phyloP scores from a whole-genome alignment of 2,888 invertebrate genomes.

The Tubiluchus corallicola region DNA sequence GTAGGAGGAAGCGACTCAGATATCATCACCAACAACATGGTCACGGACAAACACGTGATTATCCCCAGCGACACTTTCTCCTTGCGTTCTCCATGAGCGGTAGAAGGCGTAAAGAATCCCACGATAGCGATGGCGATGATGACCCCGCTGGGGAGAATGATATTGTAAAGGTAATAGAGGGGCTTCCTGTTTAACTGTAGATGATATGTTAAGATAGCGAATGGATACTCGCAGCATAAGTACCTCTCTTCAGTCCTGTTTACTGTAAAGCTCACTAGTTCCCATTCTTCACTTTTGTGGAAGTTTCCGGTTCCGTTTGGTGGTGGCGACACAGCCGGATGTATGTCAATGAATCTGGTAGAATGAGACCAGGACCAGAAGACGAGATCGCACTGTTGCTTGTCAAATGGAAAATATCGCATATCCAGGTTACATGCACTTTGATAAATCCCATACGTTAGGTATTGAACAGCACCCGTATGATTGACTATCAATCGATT shows the following conservation, averaged over 20 bases:
- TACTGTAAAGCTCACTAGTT: constrained; percentile 14
- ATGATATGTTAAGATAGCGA: constrained; percentile 15
- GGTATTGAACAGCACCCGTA: constrained; percentile 5
- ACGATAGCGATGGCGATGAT: constrained; percentile 23
- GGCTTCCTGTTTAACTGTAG: constrained; percentile 17
- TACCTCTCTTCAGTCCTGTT: constrained; percentile 14
- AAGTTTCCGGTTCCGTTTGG: constrained; percentile 12
- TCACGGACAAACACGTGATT: constrained; percentile 25
- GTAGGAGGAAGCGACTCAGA: constrained; percentile 23
- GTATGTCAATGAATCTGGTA: constrained; percentile 7
- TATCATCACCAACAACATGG: constrained; percentile 22
- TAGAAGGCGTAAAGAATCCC: constrained; percentile 27
- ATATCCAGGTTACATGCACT: constrained; percentile 12
- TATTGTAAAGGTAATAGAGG: constrained; percentile 24
- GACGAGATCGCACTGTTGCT: constrained; percentile 10
- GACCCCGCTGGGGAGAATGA: constrained; percentile 23
- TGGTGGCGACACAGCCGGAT: background rate
- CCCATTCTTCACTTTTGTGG: constrained; percentile 22
- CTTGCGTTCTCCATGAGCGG: constrained; percentile 21
- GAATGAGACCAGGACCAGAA: constrained; percentile 11
- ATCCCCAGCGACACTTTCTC: constrained; percentile 21
- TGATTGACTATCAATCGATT: background rate
- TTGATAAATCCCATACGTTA: constrained; percentile 12
- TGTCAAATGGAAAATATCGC: constrained; percentile 12
- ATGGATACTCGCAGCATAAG: constrained; percentile 22